Evolutionary conservation across 2,113 vertebrate genomes (phyloP), one percentile per base, ranked within the genome.

Genomic region (Stercorarius parasiticus): DNA sequence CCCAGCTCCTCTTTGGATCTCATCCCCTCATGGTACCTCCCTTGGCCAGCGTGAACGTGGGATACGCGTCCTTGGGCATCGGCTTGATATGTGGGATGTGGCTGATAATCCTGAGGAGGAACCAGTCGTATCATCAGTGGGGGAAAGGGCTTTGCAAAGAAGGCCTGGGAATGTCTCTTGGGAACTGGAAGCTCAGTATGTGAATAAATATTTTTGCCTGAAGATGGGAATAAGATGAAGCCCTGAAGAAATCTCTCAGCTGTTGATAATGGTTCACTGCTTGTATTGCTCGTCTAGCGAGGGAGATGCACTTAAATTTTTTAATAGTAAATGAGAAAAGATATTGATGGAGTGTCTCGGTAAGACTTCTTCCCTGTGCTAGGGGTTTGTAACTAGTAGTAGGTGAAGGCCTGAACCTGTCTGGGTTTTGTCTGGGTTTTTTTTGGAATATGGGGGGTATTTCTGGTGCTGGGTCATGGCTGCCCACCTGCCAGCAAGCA

Each of bases 121-220:
- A 1, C 71, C 88, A 86, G 95, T 95, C 78, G 71, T 49, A 1
- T 86, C 45, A 5, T 9, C 65, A 49, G 50, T 15, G 59, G 7
- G 71, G 88, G 80, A 92, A 71, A 65, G 32, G 67, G 83, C 84
- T 92, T 84, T 89, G 81, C 53, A 56, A 21, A 70, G 55, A 30
- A 36, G 71, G 47, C 69, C 88, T 93, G 72, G 88, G 92, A 87
- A n/a, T 77, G 55, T 52, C 86, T 94, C 27, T 11, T 77, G 83
- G 89, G 92, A 88, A 38, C 90, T 96, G 86, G 56, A 73, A 94
- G 52, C 86, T 91, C 84, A 55, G 64, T 6, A 15, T 21, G 45
- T 58, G 38, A 89, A 59, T 58, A 62, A 92, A 72, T 62, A 26
- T n/a, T 71, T 86, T 82, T 91, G 71, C 90, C 84, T 85, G 53